phyloP scores from a whole-genome alignment of 2,113 vertebrate genomes.

The Alethe diademata region DNA sequence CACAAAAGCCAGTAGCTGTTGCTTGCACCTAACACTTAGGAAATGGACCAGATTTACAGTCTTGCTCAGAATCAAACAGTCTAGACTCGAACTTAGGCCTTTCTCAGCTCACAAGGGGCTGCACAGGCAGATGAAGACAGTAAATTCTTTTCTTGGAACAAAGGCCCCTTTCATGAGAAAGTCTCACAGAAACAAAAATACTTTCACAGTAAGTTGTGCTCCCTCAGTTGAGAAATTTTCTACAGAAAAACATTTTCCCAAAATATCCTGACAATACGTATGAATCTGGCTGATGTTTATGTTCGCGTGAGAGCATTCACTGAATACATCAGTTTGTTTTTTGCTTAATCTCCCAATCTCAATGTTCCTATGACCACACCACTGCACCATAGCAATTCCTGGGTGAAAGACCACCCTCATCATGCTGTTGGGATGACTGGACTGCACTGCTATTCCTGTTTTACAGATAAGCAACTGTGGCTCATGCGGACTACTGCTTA shows the following conservation, averaged over 20 bases:
- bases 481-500: not conserved
- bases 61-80: not conserved
- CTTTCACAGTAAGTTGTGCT: not conserved
- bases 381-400: not conserved
- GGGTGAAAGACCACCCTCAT: not conserved
- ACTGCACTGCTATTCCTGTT: not conserved
- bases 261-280: not conserved
- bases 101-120: not conserved
- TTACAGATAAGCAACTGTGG: not conserved
- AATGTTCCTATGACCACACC: not conserved
- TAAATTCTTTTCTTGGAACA: not conserved
- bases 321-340: not conserved
- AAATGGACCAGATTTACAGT: not conserved
- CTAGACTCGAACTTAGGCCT: not conserved
- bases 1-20: not conserved
- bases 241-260: not conserved
- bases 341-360: not conserved
- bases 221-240: not conserved
- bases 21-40: not conserved
- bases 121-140: not conserved
- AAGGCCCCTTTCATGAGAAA: not conserved
- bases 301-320: not conserved
- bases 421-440: not conserved
- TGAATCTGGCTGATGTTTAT: not conserved
- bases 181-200: not conserved